A percentile compares a stretch with the other conserved stretches of the same genome.
These are phyloP conservation scores for Drosophila quinaria DNA, from an alignment of 2,888 invertebrate species.

Conservation along the genomic window DNA sequence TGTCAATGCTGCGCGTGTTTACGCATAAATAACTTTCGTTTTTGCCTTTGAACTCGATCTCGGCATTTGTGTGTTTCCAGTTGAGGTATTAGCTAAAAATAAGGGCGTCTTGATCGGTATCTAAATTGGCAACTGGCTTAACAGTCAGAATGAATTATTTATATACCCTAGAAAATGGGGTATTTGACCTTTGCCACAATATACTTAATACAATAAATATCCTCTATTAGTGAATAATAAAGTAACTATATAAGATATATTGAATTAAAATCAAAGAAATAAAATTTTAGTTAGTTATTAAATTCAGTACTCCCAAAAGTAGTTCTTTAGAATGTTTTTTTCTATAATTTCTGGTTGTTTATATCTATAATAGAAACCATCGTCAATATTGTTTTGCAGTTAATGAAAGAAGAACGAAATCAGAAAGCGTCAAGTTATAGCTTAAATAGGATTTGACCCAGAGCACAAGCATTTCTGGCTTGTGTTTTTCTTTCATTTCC, in stretches of 20 bases:
- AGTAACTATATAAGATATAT: no score
- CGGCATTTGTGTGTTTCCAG: constrained; percentile 23
- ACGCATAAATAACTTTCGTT: constrained; percentile 71
- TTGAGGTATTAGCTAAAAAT: not conserved
- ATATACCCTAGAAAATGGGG: not conserved
- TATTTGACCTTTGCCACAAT: not conserved
- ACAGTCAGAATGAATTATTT: not conserved
- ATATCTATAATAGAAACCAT: no score
- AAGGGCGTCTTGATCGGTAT: constrained; percentile 15
- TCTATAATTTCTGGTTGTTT: no score
- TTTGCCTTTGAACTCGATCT: constrained; percentile 59
- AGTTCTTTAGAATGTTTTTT: no score
- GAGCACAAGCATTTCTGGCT: not conserved
- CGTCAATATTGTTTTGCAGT: not conserved
- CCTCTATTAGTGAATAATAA: no score
- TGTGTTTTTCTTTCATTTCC: constrained; percentile 1
- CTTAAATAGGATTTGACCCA: not conserved
- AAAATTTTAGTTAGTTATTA: no score
- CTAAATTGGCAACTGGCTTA: constrained; percentile 16
- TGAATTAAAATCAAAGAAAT: no score
- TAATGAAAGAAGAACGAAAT: not conserved
- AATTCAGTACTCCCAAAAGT: no score
- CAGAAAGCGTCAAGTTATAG: not conserved
- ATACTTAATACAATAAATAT: no score
- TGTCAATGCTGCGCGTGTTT: constrained; percentile 69